phyloP scores from a whole-genome alignment of 2,888 invertebrate genomes.

The Hyppa rectilinea region DNA sequence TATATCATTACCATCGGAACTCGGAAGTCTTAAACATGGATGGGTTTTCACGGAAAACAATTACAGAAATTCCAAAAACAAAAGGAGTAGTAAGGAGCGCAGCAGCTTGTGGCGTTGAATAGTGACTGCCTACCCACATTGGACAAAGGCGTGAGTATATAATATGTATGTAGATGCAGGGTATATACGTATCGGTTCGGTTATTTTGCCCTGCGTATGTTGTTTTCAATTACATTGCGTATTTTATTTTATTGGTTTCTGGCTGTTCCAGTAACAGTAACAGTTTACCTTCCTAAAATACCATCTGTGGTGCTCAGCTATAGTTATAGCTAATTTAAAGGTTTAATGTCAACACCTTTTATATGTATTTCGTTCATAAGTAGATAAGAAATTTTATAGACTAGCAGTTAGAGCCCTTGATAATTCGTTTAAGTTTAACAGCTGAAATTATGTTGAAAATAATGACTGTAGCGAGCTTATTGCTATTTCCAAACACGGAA shows the following conservation, averaged over 20 bases:
- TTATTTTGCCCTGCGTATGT: slow-evolving; percentile 5
- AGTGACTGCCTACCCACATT: too few relatives aligned
- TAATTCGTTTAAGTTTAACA: slow-evolving; percentile 11
- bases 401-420: background rate
- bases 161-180: background rate
- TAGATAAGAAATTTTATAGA: background rate
- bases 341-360: too few relatives aligned
- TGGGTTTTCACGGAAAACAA: slow-evolving; percentile 71
- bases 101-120: too few relatives aligned
- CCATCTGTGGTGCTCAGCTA: background rate
- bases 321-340: too few relatives aligned
- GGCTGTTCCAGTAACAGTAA: background rate
- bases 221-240: background rate
- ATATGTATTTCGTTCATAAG: background rate
- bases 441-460: slow-evolving; percentile 14
- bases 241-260: background rate
- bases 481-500: slow-evolving; percentile 12
- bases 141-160: too few relatives aligned
- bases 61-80: slow-evolving; percentile 71
- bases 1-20: slow-evolving; percentile 71
- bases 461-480: slow-evolving; percentile 1
- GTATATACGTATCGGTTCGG: slow-evolving; percentile 44
- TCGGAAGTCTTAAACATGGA: slow-evolving; percentile 63
- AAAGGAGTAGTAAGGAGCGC: too few relatives aligned
- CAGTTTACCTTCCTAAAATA: background rate